phyloP scores from a whole-genome alignment of 2,797 vertebrate genomes.

The Chanos chanos region DNA sequence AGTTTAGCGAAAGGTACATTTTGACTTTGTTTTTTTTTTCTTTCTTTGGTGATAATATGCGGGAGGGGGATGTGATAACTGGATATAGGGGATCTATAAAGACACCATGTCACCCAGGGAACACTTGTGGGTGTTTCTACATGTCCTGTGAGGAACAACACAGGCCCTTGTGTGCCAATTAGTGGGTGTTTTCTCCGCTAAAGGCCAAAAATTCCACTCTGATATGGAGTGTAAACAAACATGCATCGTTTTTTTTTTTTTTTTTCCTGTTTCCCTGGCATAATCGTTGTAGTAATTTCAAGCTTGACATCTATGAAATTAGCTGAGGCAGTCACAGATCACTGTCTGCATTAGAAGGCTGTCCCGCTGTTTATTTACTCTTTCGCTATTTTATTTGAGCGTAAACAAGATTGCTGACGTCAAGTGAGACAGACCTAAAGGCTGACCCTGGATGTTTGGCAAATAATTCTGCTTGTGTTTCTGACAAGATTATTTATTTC shows the following conservation, averaged over 20 bases:
- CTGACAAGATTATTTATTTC: slow-evolving; percentile 13
- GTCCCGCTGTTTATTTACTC: slow-evolving; percentile 39
- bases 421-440: slow-evolving; percentile 27
- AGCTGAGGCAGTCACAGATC: slow-evolving; percentile 44
- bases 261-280: too few relatives aligned
- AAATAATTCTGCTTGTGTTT: slow-evolving; percentile 19
- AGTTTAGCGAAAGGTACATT: too few relatives aligned
- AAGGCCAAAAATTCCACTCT: slow-evolving; percentile 42
- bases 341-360: slow-evolving; percentile 28
- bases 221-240: slow-evolving; percentile 50
- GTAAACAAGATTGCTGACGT: slow-evolving; percentile 46
- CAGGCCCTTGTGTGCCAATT: slow-evolving; percentile 40
- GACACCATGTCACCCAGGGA: too few relatives aligned
- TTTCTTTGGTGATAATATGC: too few relatives aligned
- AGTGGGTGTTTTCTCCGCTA: slow-evolving; percentile 45
- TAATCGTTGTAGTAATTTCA: slow-evolving; percentile 53
- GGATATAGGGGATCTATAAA: too few relatives aligned
- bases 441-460: slow-evolving; percentile 17
- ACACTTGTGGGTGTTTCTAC: too few relatives aligned
- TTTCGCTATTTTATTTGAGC: slow-evolving; percentile 44
- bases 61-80: too few relatives aligned
- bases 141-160: slow-evolving; percentile 34
- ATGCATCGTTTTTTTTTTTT: slow-evolving; percentile 48
- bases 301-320: slow-evolving; percentile 55
- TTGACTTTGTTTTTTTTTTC: too few relatives aligned